Base-by-base conservation (phyloP, 1,140 invertebrate genomes). In the Hyles euphorbiae region DNA sequence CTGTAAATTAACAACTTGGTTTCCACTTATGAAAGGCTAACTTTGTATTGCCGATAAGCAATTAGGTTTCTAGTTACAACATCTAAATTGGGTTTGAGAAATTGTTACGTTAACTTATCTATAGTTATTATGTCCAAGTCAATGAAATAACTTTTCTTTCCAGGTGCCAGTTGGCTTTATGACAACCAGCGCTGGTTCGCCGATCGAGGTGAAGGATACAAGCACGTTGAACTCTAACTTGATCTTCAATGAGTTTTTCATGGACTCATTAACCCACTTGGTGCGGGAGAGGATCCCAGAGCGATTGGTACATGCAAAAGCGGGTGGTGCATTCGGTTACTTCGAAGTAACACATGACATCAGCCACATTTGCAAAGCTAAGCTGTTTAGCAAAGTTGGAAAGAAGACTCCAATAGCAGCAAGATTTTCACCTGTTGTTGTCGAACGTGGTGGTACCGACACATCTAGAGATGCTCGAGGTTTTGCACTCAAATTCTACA, bases 341-440 rank as follows among this genome's bases (percentile, higher is more conserved):
- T 98, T 98, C 76, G 96, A 98, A 88, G 94, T 97, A 3, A 98
- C 97, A 0, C 95, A 98, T 72, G 96, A 98, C 68, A 96, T 98
- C 36, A 92, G 91, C 1, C 92, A 95, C 59, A 98, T 97, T 71
- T 92, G 89, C 56, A 97, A 96, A 70, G 96, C 97, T 0, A 93
- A 93, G 50, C 78, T 98, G 0, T 98, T 99, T 85, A 92, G 93
- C 34, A 76, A 89, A 53, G 90, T 98, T 55, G 97, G 96, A 43
- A 97, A 98, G 81, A 92, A 91, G 61, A 98, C 97, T 10, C 94
- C 95, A 0, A 83, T 98, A 9, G 72, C 71, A 2, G 68, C 55
- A 8, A 72, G 69, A 66, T 98, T 96, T 77, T 97, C 96, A 0
- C 96, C 95, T 53, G 96, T 98, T 4, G 94, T 94, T 60, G 95